These are phyloP conservation scores for Scaptomyza graminum DNA, from an alignment of 1,140 invertebrate species.

Conservation along the genomic window DNA sequence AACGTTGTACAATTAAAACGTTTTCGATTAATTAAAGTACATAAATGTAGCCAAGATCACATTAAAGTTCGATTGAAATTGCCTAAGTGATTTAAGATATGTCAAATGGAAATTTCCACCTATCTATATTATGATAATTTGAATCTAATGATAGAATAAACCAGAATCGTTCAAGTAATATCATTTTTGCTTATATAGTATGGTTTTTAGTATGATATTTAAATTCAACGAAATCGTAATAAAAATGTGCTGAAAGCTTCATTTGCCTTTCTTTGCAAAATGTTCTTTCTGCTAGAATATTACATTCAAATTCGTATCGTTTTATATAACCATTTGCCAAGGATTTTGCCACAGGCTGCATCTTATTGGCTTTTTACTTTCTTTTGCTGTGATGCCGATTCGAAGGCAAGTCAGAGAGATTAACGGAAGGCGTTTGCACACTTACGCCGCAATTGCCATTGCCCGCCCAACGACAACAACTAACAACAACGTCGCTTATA, in stretches of 20 bases:
- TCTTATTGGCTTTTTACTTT: not conserved
- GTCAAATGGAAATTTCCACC: not conserved
- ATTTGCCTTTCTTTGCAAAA: too few relatives aligned
- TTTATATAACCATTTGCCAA: not conserved
- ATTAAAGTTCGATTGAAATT: not conserved
- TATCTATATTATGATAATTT: too few relatives aligned
- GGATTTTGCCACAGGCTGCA: not conserved
- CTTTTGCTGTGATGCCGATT: too few relatives aligned
- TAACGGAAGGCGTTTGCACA: slow-evolving; percentile 28
- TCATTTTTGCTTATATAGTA: too few relatives aligned
- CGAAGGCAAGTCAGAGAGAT: slow-evolving; percentile 1
- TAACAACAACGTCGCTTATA: not conserved
- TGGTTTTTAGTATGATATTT: too few relatives aligned
- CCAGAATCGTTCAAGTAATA: too few relatives aligned
- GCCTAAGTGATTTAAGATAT: not conserved
- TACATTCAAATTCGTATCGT: too few relatives aligned
- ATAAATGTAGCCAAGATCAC: not conserved
- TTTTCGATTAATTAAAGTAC: not conserved
- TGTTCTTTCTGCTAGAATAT: too few relatives aligned
- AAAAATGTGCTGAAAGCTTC: too few relatives aligned
- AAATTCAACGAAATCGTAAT: too few relatives aligned
- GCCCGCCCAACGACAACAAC: slow-evolving; percentile 8
- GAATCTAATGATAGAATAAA: too few relatives aligned
- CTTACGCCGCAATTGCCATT: slow-evolving; percentile 8
- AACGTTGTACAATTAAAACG: slow-evolving; percentile 13